Percentiles rank a stretch among this genome's conserved stretches.
phyloP scores from a whole-genome alignment of 2,113 vertebrate species.

The Potamarius usumacintae region DNA sequence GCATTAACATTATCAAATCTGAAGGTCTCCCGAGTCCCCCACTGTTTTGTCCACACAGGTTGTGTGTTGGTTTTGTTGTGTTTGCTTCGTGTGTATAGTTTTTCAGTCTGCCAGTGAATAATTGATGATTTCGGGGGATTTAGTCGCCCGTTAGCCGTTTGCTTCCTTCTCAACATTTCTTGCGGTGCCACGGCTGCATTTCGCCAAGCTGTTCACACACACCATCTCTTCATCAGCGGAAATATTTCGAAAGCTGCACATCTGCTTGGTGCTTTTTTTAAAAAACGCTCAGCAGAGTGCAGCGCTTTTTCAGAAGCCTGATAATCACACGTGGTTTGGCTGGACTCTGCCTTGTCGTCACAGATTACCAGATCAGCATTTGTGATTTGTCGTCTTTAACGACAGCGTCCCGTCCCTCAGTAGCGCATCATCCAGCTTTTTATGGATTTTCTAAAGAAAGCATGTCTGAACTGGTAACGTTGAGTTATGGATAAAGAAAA shows the following conservation, averaged over 20 bases:
- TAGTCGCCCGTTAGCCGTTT: neutral
- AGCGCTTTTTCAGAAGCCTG: neutral
- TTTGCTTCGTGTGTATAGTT: neutral
- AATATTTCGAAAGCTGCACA: neutral
- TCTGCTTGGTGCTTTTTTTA: constrained; percentile 1
- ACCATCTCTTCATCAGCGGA: constrained; percentile 2
- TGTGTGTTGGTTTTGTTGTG: neutral
- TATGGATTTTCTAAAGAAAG: neutral
- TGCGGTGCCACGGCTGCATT: constrained; percentile 18
- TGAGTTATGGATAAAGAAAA: neutral
- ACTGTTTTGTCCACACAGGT: neutral
- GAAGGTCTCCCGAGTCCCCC: neutral
- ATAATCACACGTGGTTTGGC: neutral
- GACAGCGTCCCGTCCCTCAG: neutral
- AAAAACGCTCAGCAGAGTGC: neutral
- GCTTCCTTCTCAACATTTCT: constrained; percentile 23
- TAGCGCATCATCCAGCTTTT: neutral
- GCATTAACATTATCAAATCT: neutral
- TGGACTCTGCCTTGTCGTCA: too few relatives aligned
- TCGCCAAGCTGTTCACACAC: constrained; percentile 8
- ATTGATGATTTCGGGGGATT: constrained; percentile 10
- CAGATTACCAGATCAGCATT: neutral
- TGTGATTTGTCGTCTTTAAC: neutral
- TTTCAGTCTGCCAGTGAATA: neutral
- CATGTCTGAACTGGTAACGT: neutral